These are phyloP conservation scores for Sphinx pinastri DNA, from an alignment of 2,888 invertebrate species.

Conservation along the genomic window DNA sequence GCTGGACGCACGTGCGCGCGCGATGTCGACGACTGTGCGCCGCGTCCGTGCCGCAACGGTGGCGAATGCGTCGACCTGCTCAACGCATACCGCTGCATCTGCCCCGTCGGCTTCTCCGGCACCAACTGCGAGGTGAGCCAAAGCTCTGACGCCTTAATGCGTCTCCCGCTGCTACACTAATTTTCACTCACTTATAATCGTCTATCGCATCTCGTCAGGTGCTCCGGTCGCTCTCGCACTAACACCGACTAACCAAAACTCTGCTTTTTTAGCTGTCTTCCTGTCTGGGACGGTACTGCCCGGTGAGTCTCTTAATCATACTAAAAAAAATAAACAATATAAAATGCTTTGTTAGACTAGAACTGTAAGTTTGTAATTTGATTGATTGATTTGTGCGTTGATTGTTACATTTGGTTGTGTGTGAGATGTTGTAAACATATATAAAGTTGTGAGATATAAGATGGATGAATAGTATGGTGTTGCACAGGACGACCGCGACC, in stretches of 20 bases:
- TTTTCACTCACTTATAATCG: constrained; percentile 24
- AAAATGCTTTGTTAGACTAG: background rate
- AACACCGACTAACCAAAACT: constrained; percentile 67
- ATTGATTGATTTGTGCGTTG: background rate
- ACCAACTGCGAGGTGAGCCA: constrained; percentile 92
- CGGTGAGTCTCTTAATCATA: constrained; percentile 58
- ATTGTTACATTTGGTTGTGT: background rate
- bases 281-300: constrained; percentile 74
- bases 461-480: constrained; percentile 9
- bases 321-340: background rate
- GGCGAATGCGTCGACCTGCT: constrained; percentile 95
- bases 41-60: constrained; percentile 94
- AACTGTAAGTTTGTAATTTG: background rate
- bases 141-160: background rate
- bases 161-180: background rate
- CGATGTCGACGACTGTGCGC: constrained; percentile 94
- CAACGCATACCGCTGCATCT: constrained; percentile 94
- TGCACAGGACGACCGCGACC: constrained; percentile 91
- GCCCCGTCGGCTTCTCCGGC: constrained; percentile 94
- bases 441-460: too few relatives aligned
- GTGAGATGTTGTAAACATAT: too few relatives aligned
- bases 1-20: constrained; percentile 91
- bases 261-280: constrained; percentile 77
- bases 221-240: constrained; percentile 48
- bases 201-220: constrained; percentile 36